These are phyloP conservation scores for Arrhopalites spinosus DNA, from an alignment of 2,888 invertebrate species.

Conservation along the genomic window DNA sequence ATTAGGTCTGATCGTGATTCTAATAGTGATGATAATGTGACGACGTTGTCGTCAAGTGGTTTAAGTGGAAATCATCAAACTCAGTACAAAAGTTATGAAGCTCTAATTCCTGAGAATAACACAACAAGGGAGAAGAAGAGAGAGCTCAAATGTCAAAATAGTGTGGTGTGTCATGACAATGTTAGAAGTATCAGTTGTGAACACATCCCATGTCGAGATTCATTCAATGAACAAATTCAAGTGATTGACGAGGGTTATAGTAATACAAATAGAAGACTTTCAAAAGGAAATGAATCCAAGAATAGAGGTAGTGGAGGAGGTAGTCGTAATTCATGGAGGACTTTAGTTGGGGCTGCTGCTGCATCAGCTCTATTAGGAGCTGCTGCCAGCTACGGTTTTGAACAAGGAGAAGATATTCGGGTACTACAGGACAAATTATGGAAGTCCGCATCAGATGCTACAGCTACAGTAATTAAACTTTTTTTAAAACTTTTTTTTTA, in stretches of 20 bases:
- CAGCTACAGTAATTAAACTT: background rate
- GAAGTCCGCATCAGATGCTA: background rate
- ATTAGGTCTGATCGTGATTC: background rate
- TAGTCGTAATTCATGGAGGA: background rate
- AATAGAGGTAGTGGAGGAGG: background rate
- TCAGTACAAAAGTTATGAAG: background rate
- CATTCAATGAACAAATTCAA: slow-evolving; percentile 7
- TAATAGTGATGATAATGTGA: background rate
- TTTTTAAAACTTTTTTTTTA: background rate
- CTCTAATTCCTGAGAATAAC: background rate
- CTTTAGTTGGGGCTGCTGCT: background rate
- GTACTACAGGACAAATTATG: background rate
- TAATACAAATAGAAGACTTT: background rate
- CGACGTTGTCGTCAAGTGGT: background rate
- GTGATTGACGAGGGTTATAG: background rate
- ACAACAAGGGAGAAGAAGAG: background rate
- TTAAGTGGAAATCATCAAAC: background rate
- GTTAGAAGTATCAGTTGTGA: background rate
- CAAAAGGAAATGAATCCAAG: background rate
- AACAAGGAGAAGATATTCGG: slow-evolving; percentile 7
- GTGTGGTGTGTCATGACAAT: slow-evolving; percentile 1
- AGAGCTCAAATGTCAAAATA: background rate
- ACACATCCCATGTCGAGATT: background rate
- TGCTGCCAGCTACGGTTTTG: background rate
- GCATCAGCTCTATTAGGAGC: background rate